phyloP scores from a whole-genome alignment of 2,797 vertebrate genomes.

The Graptemys geographica region DNA sequence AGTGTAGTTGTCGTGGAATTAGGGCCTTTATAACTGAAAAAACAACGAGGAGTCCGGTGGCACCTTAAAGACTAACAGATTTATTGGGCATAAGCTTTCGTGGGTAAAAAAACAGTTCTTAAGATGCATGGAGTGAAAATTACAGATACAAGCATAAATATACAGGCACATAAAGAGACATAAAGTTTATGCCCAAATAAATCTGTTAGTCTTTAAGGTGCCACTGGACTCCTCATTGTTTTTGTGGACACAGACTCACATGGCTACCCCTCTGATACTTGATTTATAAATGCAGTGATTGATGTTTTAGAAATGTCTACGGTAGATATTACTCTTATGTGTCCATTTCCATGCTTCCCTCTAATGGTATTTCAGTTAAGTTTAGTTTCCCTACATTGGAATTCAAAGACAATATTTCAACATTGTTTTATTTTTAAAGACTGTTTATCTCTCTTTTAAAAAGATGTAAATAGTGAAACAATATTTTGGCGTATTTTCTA shows the following conservation, averaged over 20 bases:
- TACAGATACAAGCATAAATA: too few species aligned
- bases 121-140: too few species aligned
- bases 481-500: conserved; percentile 75
- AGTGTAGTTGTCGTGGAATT: not conserved
- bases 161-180: too few species aligned
- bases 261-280: too few species aligned
- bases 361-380: not conserved
- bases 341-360: not conserved
- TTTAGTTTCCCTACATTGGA: not conserved
- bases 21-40: not conserved
- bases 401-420: not conserved
- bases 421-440: not conserved
- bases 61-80: too few species aligned
- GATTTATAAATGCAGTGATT: not conserved
- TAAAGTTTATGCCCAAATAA: too few species aligned
- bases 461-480: not conserved
- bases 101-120: too few species aligned
- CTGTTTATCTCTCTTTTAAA: not conserved
- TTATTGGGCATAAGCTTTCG: too few species aligned
- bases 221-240: too few species aligned
- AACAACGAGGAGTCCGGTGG: too few species aligned
- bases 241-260: too few species aligned
- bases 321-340: not conserved
- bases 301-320: not conserved
- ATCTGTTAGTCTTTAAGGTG: too few species aligned